Conservation (phyloP, 1,140 invertebrate species). For the Lasaia peninsularis region DNA sequence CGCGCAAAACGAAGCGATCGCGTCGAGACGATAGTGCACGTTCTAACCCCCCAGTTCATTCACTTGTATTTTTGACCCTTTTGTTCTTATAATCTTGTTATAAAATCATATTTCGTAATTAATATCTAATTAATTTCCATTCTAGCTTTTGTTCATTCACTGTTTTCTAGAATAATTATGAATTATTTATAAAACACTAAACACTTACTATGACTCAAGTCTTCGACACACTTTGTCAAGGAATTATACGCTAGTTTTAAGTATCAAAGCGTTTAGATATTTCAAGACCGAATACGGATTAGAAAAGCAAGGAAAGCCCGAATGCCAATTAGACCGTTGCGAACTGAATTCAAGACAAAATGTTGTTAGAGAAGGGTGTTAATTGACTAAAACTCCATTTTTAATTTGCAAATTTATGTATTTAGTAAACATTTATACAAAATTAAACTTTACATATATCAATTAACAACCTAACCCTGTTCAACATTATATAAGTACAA, state of each 20-base stretch:
- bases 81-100: too few species aligned
- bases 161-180: not conserved
- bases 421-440: slow-evolving; percentile 74
- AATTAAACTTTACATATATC: slow-evolving; percentile 68
- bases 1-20: too few species aligned
- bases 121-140: too few species aligned
- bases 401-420: slow-evolving; percentile 64
- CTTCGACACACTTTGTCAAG: not conserved
- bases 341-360: slow-evolving; percentile 12
- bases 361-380: slow-evolving; percentile 73
- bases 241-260: not conserved
- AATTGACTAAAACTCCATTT: slow-evolving; percentile 76
- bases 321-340: slow-evolving; percentile 1
- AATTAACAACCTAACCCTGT: slow-evolving; percentile 76
- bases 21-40: too few species aligned
- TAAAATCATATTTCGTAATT: too few species aligned
- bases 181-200: not conserved
- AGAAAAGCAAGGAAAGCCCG: slow-evolving; percentile 4
- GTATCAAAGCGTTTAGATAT: slow-evolving; percentile 1
- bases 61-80: too few species aligned
- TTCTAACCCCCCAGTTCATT: too few species aligned
- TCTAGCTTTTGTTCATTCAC: too few species aligned
- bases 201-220: not conserved
- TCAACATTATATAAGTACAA: slow-evolving; percentile 49
- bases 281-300: slow-evolving; percentile 10